Evolutionary conservation across 1,140 invertebrate species (phyloP).

Genomic region (Hycleus cichorii): DNA sequence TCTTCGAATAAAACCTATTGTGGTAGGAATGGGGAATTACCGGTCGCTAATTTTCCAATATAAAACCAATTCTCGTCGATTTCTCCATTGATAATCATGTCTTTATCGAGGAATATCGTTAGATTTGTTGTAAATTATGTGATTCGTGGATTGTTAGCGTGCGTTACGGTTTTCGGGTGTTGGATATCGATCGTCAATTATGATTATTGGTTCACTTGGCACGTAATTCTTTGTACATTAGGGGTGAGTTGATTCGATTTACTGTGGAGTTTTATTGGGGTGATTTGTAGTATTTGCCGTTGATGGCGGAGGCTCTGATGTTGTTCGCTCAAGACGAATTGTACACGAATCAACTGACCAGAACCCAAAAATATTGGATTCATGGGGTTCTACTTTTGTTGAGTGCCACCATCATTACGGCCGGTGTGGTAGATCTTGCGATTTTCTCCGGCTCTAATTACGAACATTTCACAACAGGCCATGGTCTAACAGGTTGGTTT

Average conservation of each 20-base stretch:
- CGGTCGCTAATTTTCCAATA: no score
- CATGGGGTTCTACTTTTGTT: conserved; percentile 25
- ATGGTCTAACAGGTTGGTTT: conserved; percentile 29
- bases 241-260: conserved; percentile 20
- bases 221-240: conserved; percentile 28
- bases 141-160: conserved; percentile 10
- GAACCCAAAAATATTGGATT: conserved; percentile 24
- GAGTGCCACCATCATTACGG: conserved; percentile 21
- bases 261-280: not conserved
- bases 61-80: no score
- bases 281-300: conserved; percentile 25
- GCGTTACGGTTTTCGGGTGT: conserved; percentile 18
- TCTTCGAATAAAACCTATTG: no score
- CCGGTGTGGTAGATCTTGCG: conserved; percentile 20
- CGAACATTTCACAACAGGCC: conserved; percentile 26
- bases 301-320: conserved; percentile 30
- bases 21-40: no score
- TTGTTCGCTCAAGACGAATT: conserved; percentile 29
- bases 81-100: no score
- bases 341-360: conserved; percentile 21
- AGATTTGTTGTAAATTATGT: conserved; percentile 25
- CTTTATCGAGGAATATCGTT: not conserved
- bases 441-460: conserved; percentile 17
- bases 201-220: conserved; percentile 25
- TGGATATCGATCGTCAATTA: conserved; percentile 20